These are phyloP conservation scores for Drosophila albomicans DNA, from an alignment of 1,140 invertebrate species.

Conservation along the genomic window DNA sequence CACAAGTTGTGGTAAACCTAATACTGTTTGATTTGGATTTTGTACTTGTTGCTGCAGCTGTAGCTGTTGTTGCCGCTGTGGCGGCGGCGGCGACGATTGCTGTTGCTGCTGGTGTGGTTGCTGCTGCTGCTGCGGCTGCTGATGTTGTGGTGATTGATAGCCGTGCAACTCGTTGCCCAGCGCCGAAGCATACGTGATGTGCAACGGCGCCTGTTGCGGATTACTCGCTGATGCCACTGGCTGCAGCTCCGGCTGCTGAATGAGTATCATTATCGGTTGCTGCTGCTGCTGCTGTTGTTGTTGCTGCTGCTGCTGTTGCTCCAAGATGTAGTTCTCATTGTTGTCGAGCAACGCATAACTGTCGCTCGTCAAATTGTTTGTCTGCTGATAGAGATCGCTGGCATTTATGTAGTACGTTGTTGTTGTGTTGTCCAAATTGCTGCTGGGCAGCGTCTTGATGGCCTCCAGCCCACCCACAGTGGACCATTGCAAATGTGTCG, in stretches of 20 bases:
- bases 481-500: constrained; percentile 67
- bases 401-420: constrained; percentile 79
- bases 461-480: constrained; percentile 67
- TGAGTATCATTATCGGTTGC: constrained; percentile 77
- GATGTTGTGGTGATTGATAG: constrained; percentile 19
- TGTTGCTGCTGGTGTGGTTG: constrained; percentile 10
- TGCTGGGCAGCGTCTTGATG: constrained; percentile 49
- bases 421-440: constrained; percentile 43
- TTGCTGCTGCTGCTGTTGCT: constrained; percentile 48
- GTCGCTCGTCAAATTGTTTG: constrained; percentile 18
- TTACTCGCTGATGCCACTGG: constrained; percentile 70
- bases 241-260: constrained; percentile 66
- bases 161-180: constrained; percentile 47
- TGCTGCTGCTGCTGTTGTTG: constrained; percentile 54
- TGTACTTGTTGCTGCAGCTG: constrained; percentile 25
- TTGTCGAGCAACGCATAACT: constrained; percentile 57
- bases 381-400: constrained; percentile 65
- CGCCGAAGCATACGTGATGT: constrained; percentile 46
- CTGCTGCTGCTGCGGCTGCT: constrained; percentile 10
- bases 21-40: constrained; percentile 64
- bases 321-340: constrained; percentile 72
- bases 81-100: constrained; percentile 5
- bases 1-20: constrained; percentile 48
- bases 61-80: constrained; percentile 15
- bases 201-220: constrained; percentile 70